These are phyloP conservation scores for Polydrusus tereticollis DNA, from an alignment of 2,888 invertebrate genomes.

Conservation along the genomic window DNA sequence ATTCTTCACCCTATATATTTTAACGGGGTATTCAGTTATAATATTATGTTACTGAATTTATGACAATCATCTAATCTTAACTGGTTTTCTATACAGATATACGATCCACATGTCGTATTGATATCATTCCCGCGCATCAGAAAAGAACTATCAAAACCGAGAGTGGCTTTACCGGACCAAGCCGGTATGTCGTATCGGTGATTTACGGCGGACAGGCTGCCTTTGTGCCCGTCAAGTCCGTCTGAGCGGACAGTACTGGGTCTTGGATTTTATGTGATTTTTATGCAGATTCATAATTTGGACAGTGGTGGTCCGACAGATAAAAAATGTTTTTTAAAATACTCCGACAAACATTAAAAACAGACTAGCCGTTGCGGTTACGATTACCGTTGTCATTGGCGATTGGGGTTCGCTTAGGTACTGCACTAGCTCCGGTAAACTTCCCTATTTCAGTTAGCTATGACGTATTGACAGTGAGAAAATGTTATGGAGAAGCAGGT, in stretches of 20 bases:
- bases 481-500: too few species aligned
- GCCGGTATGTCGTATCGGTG: slow-evolving; percentile 54
- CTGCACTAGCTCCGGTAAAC: too few species aligned
- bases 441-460: too few species aligned
- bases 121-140: slow-evolving; percentile 23
- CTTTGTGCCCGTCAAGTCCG: slow-evolving; percentile 67
- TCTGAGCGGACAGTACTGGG: slow-evolving; percentile 51
- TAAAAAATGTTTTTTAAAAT: neutral
- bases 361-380: too few species aligned
- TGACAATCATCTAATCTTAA: slow-evolving; percentile 9
- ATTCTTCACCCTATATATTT: too few species aligned
- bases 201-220: slow-evolving; percentile 65
- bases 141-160: slow-evolving; percentile 23
- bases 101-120: slow-evolving; percentile 5
- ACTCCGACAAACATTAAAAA: too few species aligned
- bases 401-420: too few species aligned
- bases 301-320: slow-evolving; percentile 18
- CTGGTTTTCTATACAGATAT: slow-evolving; percentile 1
- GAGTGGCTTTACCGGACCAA: slow-evolving; percentile 14
- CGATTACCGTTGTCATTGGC: too few species aligned
- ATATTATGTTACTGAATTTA: neutral
- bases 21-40: too few species aligned
- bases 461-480: too few species aligned
- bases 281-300: slow-evolving; percentile 67
- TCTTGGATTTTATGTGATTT: slow-evolving; percentile 66